These are phyloP conservation scores for Copidosoma floridanum DNA, from an alignment of 1,140 invertebrate species.

Conservation along the genomic window DNA sequence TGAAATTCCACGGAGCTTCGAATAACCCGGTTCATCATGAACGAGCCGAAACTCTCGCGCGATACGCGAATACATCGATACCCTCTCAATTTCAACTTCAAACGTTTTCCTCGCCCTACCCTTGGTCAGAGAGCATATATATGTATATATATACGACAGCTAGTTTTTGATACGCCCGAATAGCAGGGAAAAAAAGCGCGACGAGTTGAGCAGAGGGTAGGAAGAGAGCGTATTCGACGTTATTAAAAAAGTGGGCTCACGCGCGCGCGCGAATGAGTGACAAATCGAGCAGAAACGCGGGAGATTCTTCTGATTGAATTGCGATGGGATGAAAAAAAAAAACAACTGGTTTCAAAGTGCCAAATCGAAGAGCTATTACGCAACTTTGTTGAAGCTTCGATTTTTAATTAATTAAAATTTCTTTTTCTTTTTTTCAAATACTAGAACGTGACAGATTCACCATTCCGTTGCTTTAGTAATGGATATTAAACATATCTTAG, in stretches of 20 bases:
- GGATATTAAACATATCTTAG: no score
- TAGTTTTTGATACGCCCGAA: neutral
- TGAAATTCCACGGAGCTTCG: neutral
- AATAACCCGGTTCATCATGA: no score
- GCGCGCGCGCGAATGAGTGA: neutral
- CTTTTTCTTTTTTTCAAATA: no score
- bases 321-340: neutral
- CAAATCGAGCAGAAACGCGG: neutral
- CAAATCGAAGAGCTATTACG: neutral
- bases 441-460: no score
- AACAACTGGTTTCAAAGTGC: neutral
- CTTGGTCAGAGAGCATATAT: neutral
- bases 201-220: neutral
- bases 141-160: no score
- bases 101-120: slow-evolving; percentile 5
- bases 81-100: slow-evolving; percentile 18
- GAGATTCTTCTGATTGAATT: neutral
- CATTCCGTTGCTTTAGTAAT: no score
- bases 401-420: no score
- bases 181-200: neutral
- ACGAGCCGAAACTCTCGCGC: no score
- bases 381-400: no score
- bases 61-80: slow-evolving; percentile 1
- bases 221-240: neutral
- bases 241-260: slow-evolving; percentile 11